Base-by-base conservation (phyloP, 2,113 vertebrate genomes). In the Neogobius melanostomus region DNA sequence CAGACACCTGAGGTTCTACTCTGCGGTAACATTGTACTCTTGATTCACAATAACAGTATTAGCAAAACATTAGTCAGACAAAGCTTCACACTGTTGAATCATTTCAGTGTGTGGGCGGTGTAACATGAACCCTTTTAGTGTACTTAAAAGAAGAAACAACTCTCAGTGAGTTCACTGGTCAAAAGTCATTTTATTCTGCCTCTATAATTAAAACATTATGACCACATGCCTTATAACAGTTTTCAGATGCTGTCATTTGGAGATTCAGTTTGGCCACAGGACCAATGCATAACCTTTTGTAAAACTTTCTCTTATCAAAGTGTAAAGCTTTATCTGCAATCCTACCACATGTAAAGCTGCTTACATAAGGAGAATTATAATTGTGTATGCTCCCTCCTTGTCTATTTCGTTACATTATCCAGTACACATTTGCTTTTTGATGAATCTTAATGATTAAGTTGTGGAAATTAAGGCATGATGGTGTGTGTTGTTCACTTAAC, bases 21-120 rank as follows among this genome's bases (percentile, higher is more conserved):
- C 87, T 74, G 53, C 10, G 21, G 8, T 11, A 79, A 36, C 28
- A 36, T 36, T 83, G 81, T 36, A 89, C 85, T 79, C 87, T 74
- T 83, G 81, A 86, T 75, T 87, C 81, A 86, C 65, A 86, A 57
- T 68, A 65, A 47, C 45, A 65, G 60, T 64, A 73, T 65, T 44
- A 79, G 36, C 50, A 52, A 80, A 76, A 72, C 61, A 44, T 68
- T 50, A 67, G 16, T 42, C 63, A 76, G 28, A 36, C 28, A 75
- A 28, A 43, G 73, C 70, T 75, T 42, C 2, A 51, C 28, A 36
- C 28, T 57, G 42, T 71, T 64, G 77, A 76, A 65, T 78, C 42
- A 42, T 69, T 50, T 70, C 60, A 54, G 42, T 78, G 71, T 79
- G 65, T 64, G 64, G 74, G 72, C 60, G 76, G 72, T 77, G 53